These are phyloP conservation scores for Halichondria panicea DNA, from an alignment of 37 sponge, comb jelly and placozoan species.

Conservation along the genomic window DNA sequence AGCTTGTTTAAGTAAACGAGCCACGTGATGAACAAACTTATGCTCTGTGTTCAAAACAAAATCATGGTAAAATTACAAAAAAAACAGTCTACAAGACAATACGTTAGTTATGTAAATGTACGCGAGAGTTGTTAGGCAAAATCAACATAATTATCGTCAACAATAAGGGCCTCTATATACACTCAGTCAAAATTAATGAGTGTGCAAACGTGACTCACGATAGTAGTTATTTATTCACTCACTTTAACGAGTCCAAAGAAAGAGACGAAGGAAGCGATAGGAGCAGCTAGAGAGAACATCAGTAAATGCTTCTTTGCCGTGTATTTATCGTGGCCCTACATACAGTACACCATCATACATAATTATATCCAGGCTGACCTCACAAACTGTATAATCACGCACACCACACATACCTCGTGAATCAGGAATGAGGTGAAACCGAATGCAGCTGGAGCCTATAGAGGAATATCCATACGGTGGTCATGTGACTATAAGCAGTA, in stretches of 20 bases:
- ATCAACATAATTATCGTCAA: too few relatives aligned
- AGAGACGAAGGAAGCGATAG: conserved; percentile 78
- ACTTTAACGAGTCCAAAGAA: conserved; percentile 82
- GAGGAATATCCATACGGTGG: not conserved
- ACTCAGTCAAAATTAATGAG: too few relatives aligned
- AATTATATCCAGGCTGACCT: not conserved
- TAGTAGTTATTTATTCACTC: too few relatives aligned
- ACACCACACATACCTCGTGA: conserved; percentile 80
- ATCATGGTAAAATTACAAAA: too few relatives aligned
- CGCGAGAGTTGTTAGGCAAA: too few relatives aligned
- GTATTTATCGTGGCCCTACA: conserved; percentile 79
- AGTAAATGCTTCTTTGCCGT: conserved; percentile 81
- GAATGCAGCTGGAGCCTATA: conserved; percentile 97
- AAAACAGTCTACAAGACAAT: too few relatives aligned
- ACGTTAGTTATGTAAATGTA: too few relatives aligned
- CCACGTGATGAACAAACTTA: too few relatives aligned
- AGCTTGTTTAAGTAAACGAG: too few relatives aligned
- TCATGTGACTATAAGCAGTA: not conserved
- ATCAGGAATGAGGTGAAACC: conserved; percentile 93
- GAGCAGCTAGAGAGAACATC: conserved; percentile 90
- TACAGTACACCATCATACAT: not conserved
- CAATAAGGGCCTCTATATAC: too few relatives aligned
- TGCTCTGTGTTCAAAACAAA: too few relatives aligned
- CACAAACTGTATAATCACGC: not conserved
- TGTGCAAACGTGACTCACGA: too few relatives aligned